Evolutionary conservation across 2,113 vertebrate species (phyloP).

Genomic region (Rhizomys pruinosus): DNA sequence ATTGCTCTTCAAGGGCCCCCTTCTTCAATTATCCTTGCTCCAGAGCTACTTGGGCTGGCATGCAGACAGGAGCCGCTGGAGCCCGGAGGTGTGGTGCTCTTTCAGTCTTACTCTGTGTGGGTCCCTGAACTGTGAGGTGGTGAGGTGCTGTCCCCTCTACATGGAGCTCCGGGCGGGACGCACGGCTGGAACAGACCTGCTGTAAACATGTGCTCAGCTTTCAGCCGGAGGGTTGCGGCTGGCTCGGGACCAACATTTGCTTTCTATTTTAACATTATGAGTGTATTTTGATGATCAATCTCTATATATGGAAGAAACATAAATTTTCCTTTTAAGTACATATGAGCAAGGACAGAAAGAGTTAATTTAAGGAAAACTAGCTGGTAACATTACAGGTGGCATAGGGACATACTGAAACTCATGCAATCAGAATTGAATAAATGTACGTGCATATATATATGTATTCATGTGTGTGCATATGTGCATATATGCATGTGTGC

Average conservation of each 20-base stretch:
- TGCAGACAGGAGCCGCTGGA: background rate
- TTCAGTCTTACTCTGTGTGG: background rate
- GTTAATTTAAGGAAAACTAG: conserved; percentile 45
- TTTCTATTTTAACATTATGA: conserved; percentile 15
- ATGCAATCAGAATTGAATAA: background rate
- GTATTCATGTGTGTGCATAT: background rate
- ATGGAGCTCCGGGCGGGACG: background rate
- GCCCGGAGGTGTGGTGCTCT: background rate
- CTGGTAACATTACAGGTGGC: background rate
- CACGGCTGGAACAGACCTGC: background rate
- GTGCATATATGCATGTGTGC: background rate
- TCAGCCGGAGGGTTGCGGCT: background rate
- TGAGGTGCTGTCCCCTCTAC: background rate
- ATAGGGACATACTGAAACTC: background rate
- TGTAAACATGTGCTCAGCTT: background rate
- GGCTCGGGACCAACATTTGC: background rate
- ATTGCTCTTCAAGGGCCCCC: background rate
- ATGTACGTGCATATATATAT: background rate
- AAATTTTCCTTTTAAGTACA: conserved; percentile 11
- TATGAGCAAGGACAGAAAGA: conserved; percentile 5
- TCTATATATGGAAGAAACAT: conserved; percentile 21
- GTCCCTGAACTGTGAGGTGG: background rate
- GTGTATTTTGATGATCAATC: conserved; percentile 36
- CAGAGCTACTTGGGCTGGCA: background rate
- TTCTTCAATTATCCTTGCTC: background rate